Evolutionary conservation across 2,797 vertebrate species (phyloP), one percentile per base, ranked within the genome.

Genomic region (Perodicticus potto): DNA sequence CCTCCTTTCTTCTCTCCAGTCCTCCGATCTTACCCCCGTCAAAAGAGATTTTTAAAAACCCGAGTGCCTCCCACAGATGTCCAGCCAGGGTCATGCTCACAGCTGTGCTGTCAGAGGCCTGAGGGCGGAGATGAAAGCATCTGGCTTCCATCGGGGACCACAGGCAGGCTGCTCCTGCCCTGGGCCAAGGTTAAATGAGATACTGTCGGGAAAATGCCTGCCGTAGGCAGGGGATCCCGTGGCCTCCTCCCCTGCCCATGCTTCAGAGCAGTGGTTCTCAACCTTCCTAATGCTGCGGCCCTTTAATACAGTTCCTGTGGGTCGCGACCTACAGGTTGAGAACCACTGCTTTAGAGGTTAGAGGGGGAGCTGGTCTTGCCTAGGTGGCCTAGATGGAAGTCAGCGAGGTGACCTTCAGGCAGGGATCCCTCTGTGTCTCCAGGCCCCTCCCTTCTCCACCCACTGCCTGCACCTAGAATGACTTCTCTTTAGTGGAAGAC

Each of bases 31-130:
- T n/a, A 40, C 57, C 89, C 85, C 14, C 86, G 65, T 86, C 91
- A 82, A 92, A 94, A 72, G 65, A 92, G 14, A 27, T 11, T 27
- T 69, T 69, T 63, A 0, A 45, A 14, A 84, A 29, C 73, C 12
- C 53, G 20, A 63, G 86, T 40, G 55, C 94, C 65, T 92, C 82
- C 93, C 92, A 25, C 87, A 92, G 86, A 90, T 74, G 93, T 67
- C 53, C 43, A 0, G 0, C 72, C 76, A 53, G 94, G 93, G 29
- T 69, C 82, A 0, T 4, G 6, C 23, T 89, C 84, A 49, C 94
- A 90, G 94, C 82, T 76, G 95, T 20, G 23, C 73, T 2, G 63
- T 53, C 76, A 11, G 78, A 57, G 82, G 73, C 63, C 86, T 12
- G 5, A 22, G 55, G 32, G 2, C 0, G 14, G 27, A 23, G 77